phyloP scores from a whole-genome alignment of 2,888 invertebrate species.

The Leucania comma region DNA sequence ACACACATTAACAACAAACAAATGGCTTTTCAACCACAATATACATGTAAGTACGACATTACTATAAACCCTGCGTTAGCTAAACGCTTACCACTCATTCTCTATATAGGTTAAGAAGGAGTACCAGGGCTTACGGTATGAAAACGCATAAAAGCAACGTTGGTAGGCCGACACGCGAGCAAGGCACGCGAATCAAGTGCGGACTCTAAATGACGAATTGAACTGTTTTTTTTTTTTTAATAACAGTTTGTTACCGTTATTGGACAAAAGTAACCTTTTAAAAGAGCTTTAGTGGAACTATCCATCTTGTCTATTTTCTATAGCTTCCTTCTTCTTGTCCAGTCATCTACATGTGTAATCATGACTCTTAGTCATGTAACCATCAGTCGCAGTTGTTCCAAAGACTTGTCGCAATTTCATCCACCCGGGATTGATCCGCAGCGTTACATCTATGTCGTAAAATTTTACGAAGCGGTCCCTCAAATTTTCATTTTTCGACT shows the following conservation, averaged over 20 bases:
- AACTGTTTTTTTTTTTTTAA: not conserved
- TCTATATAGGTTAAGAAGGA: constrained; percentile 82
- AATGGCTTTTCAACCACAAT: constrained; percentile 55
- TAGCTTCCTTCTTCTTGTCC: too few relatives aligned
- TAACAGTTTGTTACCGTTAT: not conserved
- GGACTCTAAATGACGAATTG: constrained; percentile 66
- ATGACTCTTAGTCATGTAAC: too few relatives aligned
- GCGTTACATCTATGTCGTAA: too few relatives aligned
- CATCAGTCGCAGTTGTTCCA: too few relatives aligned
- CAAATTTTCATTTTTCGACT: too few relatives aligned
- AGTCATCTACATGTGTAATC: too few relatives aligned
- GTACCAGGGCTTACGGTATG: constrained; percentile 74
- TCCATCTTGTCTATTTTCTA: too few relatives aligned
- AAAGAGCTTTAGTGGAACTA: too few relatives aligned
- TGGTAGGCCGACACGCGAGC: constrained; percentile 82
- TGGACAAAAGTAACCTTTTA: not conserved
- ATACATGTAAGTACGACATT: constrained; percentile 57
- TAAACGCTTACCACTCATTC: constrained; percentile 69
- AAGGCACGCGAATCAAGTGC: constrained; percentile 77
- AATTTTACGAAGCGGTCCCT: too few relatives aligned
- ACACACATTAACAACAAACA: constrained; percentile 38
- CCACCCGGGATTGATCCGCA: too few relatives aligned
- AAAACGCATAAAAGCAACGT: constrained; percentile 83
- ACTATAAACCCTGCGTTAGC: constrained; percentile 68
- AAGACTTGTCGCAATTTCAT: too few relatives aligned